Evolutionary conservation across 2,888 invertebrate genomes (phyloP).

Genomic region (Exephanes ischioxanthus): DNA sequence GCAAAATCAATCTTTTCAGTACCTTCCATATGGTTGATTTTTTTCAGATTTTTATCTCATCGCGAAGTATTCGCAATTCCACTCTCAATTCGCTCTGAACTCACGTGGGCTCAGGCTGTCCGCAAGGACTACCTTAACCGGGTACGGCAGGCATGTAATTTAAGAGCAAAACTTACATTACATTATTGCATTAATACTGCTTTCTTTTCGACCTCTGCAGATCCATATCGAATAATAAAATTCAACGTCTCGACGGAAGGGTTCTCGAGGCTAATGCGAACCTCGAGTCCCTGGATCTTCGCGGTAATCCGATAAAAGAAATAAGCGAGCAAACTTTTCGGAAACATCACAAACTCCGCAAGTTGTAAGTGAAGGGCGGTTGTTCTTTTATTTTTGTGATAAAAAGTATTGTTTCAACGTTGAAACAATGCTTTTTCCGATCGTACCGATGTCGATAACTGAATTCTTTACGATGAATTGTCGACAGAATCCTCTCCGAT

Average conservation of each 20-base stretch:
- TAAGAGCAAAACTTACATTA: no score
- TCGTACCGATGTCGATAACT: not conserved
- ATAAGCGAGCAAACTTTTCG: slow-evolving; percentile 79
- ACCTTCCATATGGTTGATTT: no score
- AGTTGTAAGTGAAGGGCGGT: slow-evolving; percentile 89
- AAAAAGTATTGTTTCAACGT: not conserved
- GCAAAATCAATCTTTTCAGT: no score
- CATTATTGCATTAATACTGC: not conserved
- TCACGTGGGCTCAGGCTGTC: no score
- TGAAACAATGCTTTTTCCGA: no score
- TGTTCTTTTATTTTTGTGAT: not conserved
- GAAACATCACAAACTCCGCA: slow-evolving; percentile 91
- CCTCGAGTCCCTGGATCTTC: slow-evolving; percentile 92
- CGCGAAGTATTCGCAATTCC: no score
- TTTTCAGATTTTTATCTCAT: no score
- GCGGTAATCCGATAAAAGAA: slow-evolving; percentile 86
- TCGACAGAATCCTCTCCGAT: slow-evolving; percentile 93
- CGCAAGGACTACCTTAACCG: no score
- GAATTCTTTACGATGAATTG: not conserved
- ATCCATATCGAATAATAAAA: slow-evolving; percentile 93
- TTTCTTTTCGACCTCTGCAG: slow-evolving; percentile 84
- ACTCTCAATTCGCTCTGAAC: no score
- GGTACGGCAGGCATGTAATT: no score
- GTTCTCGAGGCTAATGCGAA: slow-evolving; percentile 89
- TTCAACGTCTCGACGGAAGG: slow-evolving; percentile 90